Percentiles rank a stretch among this genome's conserved stretches.
These are phyloP conservation scores for Hyles euphorbiae DNA, from an alignment of 1,140 invertebrate genomes.

Conservation along the genomic window DNA sequence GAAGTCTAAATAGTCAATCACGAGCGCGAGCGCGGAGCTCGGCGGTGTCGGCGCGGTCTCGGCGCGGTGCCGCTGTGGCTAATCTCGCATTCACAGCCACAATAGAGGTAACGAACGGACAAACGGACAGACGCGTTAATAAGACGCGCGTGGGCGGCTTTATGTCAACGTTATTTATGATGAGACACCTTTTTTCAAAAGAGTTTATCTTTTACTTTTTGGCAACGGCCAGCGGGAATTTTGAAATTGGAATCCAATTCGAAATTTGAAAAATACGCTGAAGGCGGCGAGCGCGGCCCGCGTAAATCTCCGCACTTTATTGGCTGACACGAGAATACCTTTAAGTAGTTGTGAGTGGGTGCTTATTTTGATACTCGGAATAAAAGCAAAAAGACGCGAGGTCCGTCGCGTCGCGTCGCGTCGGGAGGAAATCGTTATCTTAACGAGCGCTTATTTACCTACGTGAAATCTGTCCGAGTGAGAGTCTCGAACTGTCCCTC, in stretches of 20 bases:
- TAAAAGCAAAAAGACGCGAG: conserved; percentile 54
- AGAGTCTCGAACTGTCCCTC: conserved; percentile 45
- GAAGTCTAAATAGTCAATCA: conserved; percentile 71
- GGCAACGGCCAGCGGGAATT: conserved; percentile 34
- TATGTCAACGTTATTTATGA: conserved; percentile 73
- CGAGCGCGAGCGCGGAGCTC: conserved; percentile 35
- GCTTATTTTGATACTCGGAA: conserved; percentile 35
- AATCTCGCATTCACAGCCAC: conserved; percentile 65
- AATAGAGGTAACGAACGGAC: conserved; percentile 72
- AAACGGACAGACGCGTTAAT: conserved; percentile 64
- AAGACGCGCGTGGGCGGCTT: conserved; percentile 67
- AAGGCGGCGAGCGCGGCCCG: not conserved
- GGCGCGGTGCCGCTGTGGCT: conserved; percentile 46
- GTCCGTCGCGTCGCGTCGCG: conserved; percentile 43
- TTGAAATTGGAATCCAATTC: conserved; percentile 20
- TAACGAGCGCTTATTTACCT: conserved; percentile 61
- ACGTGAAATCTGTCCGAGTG: conserved; percentile 58
- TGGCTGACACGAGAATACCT: conserved; percentile 41
- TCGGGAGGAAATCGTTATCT: conserved; percentile 68
- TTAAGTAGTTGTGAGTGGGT: conserved; percentile 38
- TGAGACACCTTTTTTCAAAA: conserved; percentile 41
- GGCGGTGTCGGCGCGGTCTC: conserved; percentile 24
- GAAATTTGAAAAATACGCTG: conserved; percentile 12
- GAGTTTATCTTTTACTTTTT: conserved; percentile 31
- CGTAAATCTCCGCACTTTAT: conserved; percentile 22